A percentile compares a stretch with the other conserved stretches of the same genome.
Conservation (phyloP, 2,797 vertebrate genomes). For the Orestias chungarensis region DNA sequence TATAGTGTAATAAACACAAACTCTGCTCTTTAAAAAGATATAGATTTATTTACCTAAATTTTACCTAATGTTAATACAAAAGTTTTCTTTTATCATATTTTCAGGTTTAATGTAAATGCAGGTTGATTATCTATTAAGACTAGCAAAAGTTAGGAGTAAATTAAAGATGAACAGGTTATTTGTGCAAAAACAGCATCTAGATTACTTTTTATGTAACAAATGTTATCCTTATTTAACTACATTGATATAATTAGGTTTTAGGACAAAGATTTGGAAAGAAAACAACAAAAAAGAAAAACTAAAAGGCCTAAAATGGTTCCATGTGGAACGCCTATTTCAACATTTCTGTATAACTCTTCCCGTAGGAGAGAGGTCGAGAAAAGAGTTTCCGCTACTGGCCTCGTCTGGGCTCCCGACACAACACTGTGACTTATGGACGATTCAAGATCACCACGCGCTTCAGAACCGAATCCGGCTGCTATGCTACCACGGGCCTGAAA, state of each 20-base stretch:
- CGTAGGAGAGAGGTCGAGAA: slow-evolving; percentile 91
- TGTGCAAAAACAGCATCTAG: too few species aligned
- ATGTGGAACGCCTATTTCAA: background rate
- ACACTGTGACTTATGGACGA: slow-evolving; percentile 93
- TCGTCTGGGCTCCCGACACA: slow-evolving; percentile 94
- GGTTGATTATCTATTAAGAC: too few species aligned
- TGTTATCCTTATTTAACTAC: background rate
- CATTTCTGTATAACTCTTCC: background rate
- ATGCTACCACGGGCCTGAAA: slow-evolving; percentile 95
- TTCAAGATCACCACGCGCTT: slow-evolving; percentile 98
- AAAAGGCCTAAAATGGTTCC: background rate
- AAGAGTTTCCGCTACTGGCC: slow-evolving; percentile 99
- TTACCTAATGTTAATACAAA: too few species aligned
- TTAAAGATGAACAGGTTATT: background rate
- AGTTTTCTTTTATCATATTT: too few species aligned
- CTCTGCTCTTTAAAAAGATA: too few species aligned
- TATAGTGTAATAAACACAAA: too few species aligned
- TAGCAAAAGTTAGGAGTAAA: background rate
- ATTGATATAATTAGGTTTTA: background rate
- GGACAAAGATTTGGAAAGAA: background rate
- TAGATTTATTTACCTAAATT: too few species aligned
- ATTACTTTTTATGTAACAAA: too few species aligned
- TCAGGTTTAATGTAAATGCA: too few species aligned
- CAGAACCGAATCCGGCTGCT: slow-evolving; percentile 97
- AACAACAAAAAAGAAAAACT: background rate